A percentile compares a stretch with the other conserved stretches of the same genome.
Conservation (phyloP, 2,113 vertebrate genomes). For the Gnathonemus echidnorhynchus region DNA sequence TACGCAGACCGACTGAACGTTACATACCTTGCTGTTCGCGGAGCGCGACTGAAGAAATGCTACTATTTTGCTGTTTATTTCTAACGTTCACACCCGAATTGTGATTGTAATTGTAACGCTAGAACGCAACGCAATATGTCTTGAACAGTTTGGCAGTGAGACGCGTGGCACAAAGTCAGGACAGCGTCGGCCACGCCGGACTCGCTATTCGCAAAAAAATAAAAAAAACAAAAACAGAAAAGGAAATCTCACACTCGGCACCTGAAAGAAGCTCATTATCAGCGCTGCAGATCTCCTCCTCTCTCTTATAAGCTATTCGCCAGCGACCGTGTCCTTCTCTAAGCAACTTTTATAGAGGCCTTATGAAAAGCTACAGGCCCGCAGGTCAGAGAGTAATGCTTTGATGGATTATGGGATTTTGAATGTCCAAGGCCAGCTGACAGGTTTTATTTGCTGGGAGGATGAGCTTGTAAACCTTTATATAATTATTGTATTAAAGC, state of each 20-base stretch:
- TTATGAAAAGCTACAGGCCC: conserved; percentile 74
- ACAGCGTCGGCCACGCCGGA: background rate
- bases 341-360: conserved; percentile 74
- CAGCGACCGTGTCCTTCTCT: conserved; percentile 49
- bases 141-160: background rate
- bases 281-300: background rate
- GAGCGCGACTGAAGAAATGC: background rate
- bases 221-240: background rate
- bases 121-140: background rate
- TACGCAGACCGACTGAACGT: background rate
- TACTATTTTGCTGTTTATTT: background rate
- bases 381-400: conserved; percentile 82
- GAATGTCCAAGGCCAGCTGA: conserved; percentile 79
- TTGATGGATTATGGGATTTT: conserved; percentile 99
- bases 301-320: background rate
- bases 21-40: background rate
- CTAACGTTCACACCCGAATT: background rate
- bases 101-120: background rate
- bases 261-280: background rate
- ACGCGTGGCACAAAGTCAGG: background rate
- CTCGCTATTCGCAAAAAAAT: background rate
- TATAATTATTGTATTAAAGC: conserved; percentile 99
- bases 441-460: conserved; percentile 96
- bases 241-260: background rate
- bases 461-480: conserved; percentile 98